Percentiles rank a stretch among this genome's conserved stretches.
Evolutionary conservation across 2,797 vertebrate species (phyloP).

Genomic region (Eulemur albifrons): DNA sequence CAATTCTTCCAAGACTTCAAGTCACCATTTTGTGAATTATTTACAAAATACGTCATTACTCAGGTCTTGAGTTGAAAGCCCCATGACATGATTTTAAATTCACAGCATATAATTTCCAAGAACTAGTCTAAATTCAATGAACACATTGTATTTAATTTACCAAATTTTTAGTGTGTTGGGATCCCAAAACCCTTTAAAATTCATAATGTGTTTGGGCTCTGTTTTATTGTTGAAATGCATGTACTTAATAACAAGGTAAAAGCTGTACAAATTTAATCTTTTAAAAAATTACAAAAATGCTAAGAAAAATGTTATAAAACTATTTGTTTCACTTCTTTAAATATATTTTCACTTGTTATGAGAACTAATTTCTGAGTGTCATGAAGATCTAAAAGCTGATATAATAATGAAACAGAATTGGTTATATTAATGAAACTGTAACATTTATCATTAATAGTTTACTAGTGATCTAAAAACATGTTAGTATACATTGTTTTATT

Average conservation of each 20-base stretch:
- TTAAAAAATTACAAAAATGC: constrained; percentile 29
- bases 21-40: constrained; percentile 36
- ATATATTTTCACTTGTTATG: constrained; percentile 15
- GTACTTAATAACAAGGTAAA: constrained; percentile 10
- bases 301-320: constrained; percentile 18
- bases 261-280: constrained; percentile 3
- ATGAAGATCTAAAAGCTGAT: neutral
- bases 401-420: neutral
- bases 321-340: neutral
- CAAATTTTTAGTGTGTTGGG: neutral
- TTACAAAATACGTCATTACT: constrained; percentile 50
- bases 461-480: neutral
- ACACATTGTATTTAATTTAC: constrained; percentile 26
- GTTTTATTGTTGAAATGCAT: neutral
- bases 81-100: constrained; percentile 11
- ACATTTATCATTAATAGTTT: neutral
- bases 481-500: neutral
- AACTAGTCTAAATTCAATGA: constrained; percentile 24
- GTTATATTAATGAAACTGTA: neutral
- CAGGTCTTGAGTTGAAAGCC: constrained; percentile 19
- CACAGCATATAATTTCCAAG: neutral
- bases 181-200: neutral
- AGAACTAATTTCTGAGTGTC: neutral
- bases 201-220: neutral
- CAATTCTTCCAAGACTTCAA: neutral